phyloP scores from a whole-genome alignment of 2,797 vertebrate species.

The Tarsius wallacei region DNA sequence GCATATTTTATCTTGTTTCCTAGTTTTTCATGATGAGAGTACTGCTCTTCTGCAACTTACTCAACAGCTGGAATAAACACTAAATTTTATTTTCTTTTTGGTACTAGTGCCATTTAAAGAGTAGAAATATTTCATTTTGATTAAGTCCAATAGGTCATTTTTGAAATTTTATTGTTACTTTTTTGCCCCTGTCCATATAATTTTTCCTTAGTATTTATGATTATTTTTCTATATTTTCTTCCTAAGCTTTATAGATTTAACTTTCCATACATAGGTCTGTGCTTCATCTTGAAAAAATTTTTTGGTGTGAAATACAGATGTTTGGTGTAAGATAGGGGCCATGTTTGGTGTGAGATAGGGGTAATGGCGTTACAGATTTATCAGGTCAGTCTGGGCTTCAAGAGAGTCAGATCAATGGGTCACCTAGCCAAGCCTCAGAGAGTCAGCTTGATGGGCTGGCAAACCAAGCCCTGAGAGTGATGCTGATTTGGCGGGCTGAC shows the following conservation, averaged over 20 bases:
- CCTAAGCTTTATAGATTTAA: neutral
- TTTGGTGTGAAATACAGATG: neutral
- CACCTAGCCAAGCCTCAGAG: too few species aligned
- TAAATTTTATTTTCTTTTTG: neutral
- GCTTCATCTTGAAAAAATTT: neutral
- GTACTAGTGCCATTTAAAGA: neutral
- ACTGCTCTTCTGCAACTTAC: neutral
- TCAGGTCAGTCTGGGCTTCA: too few species aligned
- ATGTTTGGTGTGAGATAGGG: neutral
- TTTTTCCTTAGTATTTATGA: neutral
- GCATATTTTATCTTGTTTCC: neutral
- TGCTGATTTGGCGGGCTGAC: too few species aligned
- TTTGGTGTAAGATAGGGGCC: neutral
- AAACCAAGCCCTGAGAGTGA: too few species aligned
- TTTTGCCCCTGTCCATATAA: neutral
- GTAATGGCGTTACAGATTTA: neutral
- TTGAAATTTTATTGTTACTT: neutral
- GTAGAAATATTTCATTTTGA: slow-evolving; percentile 1
- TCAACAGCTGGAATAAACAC: neutral
- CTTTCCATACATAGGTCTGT: neutral
- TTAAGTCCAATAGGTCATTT: neutral
- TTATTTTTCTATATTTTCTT: neutral
- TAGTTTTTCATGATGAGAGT: neutral
- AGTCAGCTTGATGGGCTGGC: too few species aligned
- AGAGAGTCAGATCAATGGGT: too few species aligned